Evolutionary conservation across 2,888 invertebrate genomes (phyloP), one percentile per base, ranked within the genome.

Genomic region (Rosalia funebris): DNA sequence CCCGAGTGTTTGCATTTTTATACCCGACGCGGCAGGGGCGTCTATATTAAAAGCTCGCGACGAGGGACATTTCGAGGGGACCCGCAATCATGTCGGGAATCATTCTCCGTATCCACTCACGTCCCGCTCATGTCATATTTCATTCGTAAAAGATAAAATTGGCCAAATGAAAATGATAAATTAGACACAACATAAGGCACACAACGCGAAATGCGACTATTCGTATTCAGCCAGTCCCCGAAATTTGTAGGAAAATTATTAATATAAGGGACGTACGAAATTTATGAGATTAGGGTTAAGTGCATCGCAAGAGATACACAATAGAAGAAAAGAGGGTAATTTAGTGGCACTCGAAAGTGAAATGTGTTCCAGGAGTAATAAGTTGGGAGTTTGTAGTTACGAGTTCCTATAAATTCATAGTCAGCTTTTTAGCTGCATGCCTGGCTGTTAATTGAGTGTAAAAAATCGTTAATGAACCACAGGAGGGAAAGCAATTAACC

Each of bases 221-320:
- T 37, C 19, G 48, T 36, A 48, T 48, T 48, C 48, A 19, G 19
- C 37, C 11, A 9, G 36, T 12, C 12, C 48, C 19, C 9, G 19
- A 37, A 36, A 48, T 19, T 48, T 17, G 48, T 17, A 48, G 37
- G 48, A 20, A 44, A 48, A 48, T 48, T 48, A 48, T 48, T 48
- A 48, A 48, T n/a, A n/a, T 48, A 48, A 48, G 20, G 48, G 48
- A 37, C 48, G 7, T 1, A 10, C 19, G 9, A 20, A 48, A 48
- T 48, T 48, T 48, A 48, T 48, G 48, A 11, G 36, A 34, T 48
- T 37, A 17, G 48, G 37, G 48, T 37, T 36, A 12, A 48, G 37
- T 47, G 47, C 36, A 47, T 15, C 36, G 47, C 36, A 10, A 16
- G 41, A 44, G 25, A 25, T 44, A 19, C 25, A 48, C 36, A 48